Base-by-base conservation (phyloP, 2,797 vertebrate species). In the Sebastes baramenuke region DNA sequence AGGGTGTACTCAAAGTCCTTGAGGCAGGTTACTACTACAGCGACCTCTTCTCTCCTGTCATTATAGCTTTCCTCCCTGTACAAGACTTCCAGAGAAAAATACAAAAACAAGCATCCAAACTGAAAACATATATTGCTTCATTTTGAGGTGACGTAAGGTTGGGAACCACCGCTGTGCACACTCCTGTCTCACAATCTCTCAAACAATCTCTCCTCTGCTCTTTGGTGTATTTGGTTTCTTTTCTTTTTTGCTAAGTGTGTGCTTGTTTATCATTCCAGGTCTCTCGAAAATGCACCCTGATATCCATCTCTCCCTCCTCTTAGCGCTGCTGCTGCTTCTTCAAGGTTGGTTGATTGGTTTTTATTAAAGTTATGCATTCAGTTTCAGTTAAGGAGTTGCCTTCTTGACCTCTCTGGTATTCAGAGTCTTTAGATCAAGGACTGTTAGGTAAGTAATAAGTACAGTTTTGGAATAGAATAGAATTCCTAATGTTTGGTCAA, bases 331-430 rank as follows among this genome's bases (percentile, higher is more conserved):
- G 72, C 86, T 96, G 18, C 75, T 88, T 84, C 93, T 88, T 84
- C 93, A 93, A 94, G 96, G 96, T 96, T 74, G 60, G 94, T 79
- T 70, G 11, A 68, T 58, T 25, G n/a, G 14, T 0, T 16, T 81
- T 30, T 79, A 75, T 68, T 49, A 52, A 67, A 73, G 34, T 75
- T 77, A 68, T 86, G 60, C 22, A 6, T 70, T 72, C 16, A 4
- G 11, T 65, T 62, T 73, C 20, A 22, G 14, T 24, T 14, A 11
- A 49, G 3, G 25, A 42, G 4, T 46, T 20, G 2, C 18, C 9
- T 25, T 54, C 24, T 62, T 52, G 46, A 18, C 29, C 4, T 54
- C 16, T 67, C 6, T 71, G 66, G 61, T 67, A 70, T 77, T 81
- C 22, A 12, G 8, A 65, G 42, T 14, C 20, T 22, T 83, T 34